Evolutionary conservation across 1,140 invertebrate species (phyloP).

Genomic region (Dendrolimus kikuchii): DNA sequence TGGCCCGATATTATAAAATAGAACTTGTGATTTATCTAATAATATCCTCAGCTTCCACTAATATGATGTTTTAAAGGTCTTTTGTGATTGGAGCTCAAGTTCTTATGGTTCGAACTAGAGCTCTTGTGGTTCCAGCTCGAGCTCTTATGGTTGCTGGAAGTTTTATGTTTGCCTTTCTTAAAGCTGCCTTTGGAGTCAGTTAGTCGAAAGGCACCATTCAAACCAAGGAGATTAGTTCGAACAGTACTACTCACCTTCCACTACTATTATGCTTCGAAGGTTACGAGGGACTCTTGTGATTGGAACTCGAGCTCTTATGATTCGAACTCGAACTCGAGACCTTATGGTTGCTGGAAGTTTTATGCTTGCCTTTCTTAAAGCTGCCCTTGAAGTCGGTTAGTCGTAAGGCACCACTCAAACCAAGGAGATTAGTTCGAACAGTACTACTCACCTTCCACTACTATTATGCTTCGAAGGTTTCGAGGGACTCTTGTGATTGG

Average conservation of each 20-base stretch:
- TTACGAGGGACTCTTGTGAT: slow-evolving; percentile 60
- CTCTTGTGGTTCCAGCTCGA: slow-evolving; percentile 27
- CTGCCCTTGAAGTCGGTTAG: slow-evolving; percentile 21
- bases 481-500: slow-evolving; percentile 58
- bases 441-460: slow-evolving; percentile 36
- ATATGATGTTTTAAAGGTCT: slow-evolving; percentile 36
- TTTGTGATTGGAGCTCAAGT: slow-evolving; percentile 43
- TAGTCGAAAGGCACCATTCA: not conserved
- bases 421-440: slow-evolving; percentile 6
- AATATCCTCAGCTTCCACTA: slow-evolving; percentile 35
- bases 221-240: not conserved
- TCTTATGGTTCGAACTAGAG: slow-evolving; percentile 41
- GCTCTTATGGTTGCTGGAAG: slow-evolving; percentile 21
- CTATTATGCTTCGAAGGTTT: slow-evolving; percentile 33
- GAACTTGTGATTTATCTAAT: too few relatives aligned
- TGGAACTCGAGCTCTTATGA: slow-evolving; percentile 33
- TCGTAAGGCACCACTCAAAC: not conserved
- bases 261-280: slow-evolving; percentile 27
- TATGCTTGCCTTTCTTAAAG: slow-evolving; percentile 55
- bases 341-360: slow-evolving; percentile 25
- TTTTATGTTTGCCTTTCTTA: slow-evolving; percentile 58
- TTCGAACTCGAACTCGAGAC: slow-evolving; percentile 20
- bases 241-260: slow-evolving; percentile 34
- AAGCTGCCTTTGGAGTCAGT: slow-evolving; percentile 23
- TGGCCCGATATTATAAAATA: too few relatives aligned